Conservation (phyloP, 35 echinoderm and acorn worm species). For the Heliocidaris erythrogramma region DNA sequence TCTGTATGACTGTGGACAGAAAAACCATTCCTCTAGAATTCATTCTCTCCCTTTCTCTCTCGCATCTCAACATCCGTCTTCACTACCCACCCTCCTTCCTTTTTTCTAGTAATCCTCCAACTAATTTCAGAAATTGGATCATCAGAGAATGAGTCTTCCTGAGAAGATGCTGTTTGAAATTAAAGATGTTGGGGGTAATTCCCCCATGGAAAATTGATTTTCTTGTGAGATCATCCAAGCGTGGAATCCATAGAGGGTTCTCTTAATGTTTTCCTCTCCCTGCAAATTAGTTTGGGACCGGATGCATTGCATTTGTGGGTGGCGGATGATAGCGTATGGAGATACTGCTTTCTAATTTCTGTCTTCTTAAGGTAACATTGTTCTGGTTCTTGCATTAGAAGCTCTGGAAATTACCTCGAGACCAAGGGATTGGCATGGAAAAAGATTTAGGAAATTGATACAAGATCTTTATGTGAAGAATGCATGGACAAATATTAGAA, state of each 20-base stretch:
- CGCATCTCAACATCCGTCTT: neutral
- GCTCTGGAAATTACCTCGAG: constrained; percentile 1
- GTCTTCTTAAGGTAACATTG: neutral
- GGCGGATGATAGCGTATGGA: neutral
- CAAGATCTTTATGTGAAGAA: neutral
- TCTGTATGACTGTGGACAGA: neutral
- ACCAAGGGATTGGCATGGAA: neutral
- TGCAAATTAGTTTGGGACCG: constrained; percentile 27
- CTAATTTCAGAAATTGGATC: constrained; percentile 40
- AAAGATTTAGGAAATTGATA: neutral
- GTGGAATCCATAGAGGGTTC: neutral
- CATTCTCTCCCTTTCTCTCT: neutral
- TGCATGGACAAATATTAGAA: neutral
- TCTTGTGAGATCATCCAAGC: constrained; percentile 11
- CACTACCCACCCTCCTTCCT: neutral
- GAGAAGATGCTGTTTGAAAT: constrained; percentile 3
- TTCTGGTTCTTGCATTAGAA: constrained; percentile 12
- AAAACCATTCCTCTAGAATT: neutral
- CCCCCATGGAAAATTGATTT: constrained; percentile 24
- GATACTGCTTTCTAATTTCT: neutral
- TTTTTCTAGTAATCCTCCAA: constrained; percentile 28
- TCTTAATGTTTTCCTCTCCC: neutral
- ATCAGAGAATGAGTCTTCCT: neutral
- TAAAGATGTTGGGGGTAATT: constrained; percentile 1
- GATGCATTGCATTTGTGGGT: constrained; percentile 24